phyloP scores from a whole-genome alignment of 1,140 invertebrate genomes.

The Globodera rostochiensis region DNA sequence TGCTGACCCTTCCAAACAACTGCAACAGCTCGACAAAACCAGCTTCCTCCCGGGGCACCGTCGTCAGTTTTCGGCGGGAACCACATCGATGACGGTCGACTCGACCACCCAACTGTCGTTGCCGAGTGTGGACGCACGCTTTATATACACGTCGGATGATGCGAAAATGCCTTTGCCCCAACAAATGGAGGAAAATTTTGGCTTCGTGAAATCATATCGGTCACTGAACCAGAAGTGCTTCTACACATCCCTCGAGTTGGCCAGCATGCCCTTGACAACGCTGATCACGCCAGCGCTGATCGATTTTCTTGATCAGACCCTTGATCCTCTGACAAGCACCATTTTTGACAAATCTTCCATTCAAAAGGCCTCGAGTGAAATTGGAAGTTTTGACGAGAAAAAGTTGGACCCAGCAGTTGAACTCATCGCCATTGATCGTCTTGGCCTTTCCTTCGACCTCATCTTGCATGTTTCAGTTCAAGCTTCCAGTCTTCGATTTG shows the following conservation, averaged over 20 bases:
- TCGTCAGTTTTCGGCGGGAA: not conserved
- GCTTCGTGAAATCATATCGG: not conserved
- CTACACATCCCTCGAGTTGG: constrained; percentile 58
- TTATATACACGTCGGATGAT: constrained; percentile 58
- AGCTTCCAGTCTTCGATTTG: constrained; percentile 88
- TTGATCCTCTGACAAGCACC: constrained; percentile 77
- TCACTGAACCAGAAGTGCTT: constrained; percentile 57
- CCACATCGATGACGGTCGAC: not conserved
- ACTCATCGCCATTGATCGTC: constrained; percentile 71
- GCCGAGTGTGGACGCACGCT: constrained; percentile 50
- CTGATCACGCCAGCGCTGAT: constrained; percentile 90
- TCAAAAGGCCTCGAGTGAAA: not conserved
- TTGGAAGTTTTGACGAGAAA: constrained; percentile 36
- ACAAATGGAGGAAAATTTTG: constrained; percentile 29
- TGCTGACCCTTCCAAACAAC: constrained; percentile 33
- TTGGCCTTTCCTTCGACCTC: constrained; percentile 88
- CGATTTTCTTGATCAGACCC: constrained; percentile 88
- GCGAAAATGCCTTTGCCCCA: constrained; percentile 23
- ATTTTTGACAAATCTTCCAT: constrained; percentile 43
- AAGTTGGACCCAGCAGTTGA: constrained; percentile 62
- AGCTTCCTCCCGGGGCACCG: constrained; percentile 20
- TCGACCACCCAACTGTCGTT: constrained; percentile 26
- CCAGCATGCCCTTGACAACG: constrained; percentile 73
- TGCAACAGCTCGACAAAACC: constrained; percentile 25
- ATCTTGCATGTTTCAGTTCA: constrained; percentile 98